phyloP scores from a whole-genome alignment of 2,888 invertebrate species.

The Cantharis nigra region DNA sequence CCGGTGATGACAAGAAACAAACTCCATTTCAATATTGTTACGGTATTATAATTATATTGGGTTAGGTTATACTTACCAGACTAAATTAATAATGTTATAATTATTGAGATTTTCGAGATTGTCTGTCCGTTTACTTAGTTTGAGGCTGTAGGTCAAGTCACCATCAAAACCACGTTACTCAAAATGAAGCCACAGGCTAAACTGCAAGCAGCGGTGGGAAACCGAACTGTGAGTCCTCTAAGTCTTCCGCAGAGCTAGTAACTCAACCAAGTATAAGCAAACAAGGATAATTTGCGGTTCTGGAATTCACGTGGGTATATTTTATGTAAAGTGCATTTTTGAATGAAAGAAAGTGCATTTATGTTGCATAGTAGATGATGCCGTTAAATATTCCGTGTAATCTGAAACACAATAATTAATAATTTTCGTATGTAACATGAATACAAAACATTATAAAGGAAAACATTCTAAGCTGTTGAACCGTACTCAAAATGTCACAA shows the following conservation, averaged over 20 bases:
- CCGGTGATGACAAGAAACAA: not conserved
- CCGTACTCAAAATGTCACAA: slow-evolving; percentile 4
- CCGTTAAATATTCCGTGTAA: not conserved
- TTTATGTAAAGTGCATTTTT: not conserved
- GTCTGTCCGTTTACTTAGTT: not conserved
- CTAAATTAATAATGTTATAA: not conserved
- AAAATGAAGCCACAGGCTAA: not conserved
- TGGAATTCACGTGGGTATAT: not conserved
- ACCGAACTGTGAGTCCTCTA: not conserved
- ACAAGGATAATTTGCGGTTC: not conserved
- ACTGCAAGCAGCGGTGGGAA: not conserved
- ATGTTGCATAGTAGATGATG: not conserved
- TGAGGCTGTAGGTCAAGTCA: not conserved
- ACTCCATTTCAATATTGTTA: not conserved
- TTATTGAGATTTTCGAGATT: not conserved
- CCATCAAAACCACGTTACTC: not conserved
- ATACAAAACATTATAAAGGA: not conserved
- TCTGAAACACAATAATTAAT: not conserved
- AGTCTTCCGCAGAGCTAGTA: not conserved
- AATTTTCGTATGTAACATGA: not conserved
- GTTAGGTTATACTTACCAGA: not conserved
- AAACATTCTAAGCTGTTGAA: slow-evolving; percentile 1
- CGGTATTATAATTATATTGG: not conserved
- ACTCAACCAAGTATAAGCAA: not conserved
- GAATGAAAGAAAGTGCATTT: too few relatives aligned